Evolutionary conservation across 2,113 vertebrate species (phyloP).

Genomic region (Nannobrachium achirus): DNA sequence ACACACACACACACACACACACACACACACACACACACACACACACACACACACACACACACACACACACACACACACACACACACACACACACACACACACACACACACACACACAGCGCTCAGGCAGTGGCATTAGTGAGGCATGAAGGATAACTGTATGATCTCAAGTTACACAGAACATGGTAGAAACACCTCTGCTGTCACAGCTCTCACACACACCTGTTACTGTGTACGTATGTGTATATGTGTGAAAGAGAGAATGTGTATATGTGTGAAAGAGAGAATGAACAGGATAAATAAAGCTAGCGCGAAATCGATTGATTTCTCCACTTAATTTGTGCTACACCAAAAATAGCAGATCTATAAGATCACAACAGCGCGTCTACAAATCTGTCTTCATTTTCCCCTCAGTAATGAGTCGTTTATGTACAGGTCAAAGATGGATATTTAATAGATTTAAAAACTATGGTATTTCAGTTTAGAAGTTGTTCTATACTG

Average conservation of each 20-base stretch:
- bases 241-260: constrained; percentile 1
- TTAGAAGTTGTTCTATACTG: no score
- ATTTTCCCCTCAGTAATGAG: no score
- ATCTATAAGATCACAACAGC: no score
- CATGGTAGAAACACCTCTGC: background rate
- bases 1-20: background rate
- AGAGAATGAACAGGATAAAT: background rate
- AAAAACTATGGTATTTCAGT: no score
- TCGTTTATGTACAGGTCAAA: no score
- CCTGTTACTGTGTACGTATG: constrained; percentile 6
- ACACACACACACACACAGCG: background rate
- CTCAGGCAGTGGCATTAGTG: background rate
- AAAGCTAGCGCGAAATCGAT: no score
- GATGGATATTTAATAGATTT: no score
- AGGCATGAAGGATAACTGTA: background rate
- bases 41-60: background rate
- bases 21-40: background rate
- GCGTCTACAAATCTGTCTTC: no score
- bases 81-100: background rate
- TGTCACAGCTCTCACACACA: background rate
- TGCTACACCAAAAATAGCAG: no score
- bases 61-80: background rate
- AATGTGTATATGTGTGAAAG: background rate
- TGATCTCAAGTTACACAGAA: constrained; percentile 6
- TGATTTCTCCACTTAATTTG: no score